A percentile compares a stretch with the other conserved stretches of the same genome.
Evolutionary conservation across 1,140 invertebrate genomes (phyloP).

Genomic region (Drosophila aff.): DNA sequence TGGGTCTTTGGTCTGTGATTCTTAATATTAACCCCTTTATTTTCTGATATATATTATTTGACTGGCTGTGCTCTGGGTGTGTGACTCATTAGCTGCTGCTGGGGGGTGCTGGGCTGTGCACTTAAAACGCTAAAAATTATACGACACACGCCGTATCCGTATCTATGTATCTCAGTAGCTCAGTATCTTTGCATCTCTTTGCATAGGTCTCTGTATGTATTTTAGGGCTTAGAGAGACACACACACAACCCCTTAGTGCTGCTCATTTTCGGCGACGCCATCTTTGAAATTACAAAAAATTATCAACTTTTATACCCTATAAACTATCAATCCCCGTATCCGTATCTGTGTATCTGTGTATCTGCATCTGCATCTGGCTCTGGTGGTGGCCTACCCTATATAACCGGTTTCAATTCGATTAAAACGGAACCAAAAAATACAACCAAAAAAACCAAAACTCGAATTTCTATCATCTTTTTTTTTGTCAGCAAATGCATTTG

Average conservation of each 20-base stretch:
- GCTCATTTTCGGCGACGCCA: slow-evolving; percentile 77
- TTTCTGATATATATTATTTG: background rate
- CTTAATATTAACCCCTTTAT: slow-evolving; percentile 66
- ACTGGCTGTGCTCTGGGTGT: background rate
- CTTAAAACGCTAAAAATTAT: slow-evolving; percentile 82
- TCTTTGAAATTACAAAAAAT: slow-evolving; percentile 59
- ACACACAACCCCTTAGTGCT: slow-evolving; percentile 59
- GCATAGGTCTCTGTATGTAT: slow-evolving; percentile 12
- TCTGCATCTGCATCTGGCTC: slow-evolving; percentile 43
- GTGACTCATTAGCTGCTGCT: slow-evolving; percentile 68
- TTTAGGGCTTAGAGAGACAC: slow-evolving; percentile 52
- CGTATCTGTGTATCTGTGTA: slow-evolving; percentile 24
- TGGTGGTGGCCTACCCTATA: slow-evolving; percentile 48
- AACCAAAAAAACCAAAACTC: slow-evolving; percentile 18
- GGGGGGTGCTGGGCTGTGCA: slow-evolving; percentile 24
- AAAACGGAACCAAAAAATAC: slow-evolving; percentile 61
- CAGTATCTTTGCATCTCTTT: slow-evolving; percentile 30
- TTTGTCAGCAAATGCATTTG: slow-evolving; percentile 50
- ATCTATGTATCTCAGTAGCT: slow-evolving; percentile 43
- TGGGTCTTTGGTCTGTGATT: slow-evolving; percentile 30
- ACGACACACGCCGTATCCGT: slow-evolving; percentile 62
- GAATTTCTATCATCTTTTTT: slow-evolving; percentile 45
- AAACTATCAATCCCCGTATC: slow-evolving; percentile 69
- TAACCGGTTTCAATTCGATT: slow-evolving; percentile 79
- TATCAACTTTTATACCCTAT: slow-evolving; percentile 68